Conservation (phyloP, 2,797 vertebrate species). For the Mormyrops boulengeri region DNA sequence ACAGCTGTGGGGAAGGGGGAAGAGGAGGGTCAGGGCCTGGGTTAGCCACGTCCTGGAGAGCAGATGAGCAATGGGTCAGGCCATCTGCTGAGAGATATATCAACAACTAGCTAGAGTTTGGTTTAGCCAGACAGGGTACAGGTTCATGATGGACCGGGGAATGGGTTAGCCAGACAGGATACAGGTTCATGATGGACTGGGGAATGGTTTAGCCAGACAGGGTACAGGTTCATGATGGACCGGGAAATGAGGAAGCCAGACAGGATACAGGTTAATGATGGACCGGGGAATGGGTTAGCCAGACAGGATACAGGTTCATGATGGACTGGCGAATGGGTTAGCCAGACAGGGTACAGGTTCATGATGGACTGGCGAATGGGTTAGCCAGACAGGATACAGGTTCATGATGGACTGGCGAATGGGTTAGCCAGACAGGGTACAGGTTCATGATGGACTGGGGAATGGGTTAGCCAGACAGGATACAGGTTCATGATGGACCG, state of each 20-base stretch:
- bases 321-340: background rate
- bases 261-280: background rate
- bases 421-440: background rate
- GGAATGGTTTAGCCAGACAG: background rate
- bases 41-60: background rate
- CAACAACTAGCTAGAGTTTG: background rate
- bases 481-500: background rate
- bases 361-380: background rate
- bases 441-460: background rate
- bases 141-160: background rate
- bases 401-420: background rate
- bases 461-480: background rate
- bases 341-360: background rate
- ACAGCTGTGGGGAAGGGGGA: slow-evolving; percentile 63
- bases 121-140: background rate
- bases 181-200: background rate
- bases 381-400: background rate
- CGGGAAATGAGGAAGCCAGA: background rate
- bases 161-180: background rate
- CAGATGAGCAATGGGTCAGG: background rate
- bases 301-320: background rate
- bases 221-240: background rate
- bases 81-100: background rate
- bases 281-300: background rate
- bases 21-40: background rate